phyloP scores from a whole-genome alignment of 1,140 invertebrate genomes.

The Phocides pigmalion region DNA sequence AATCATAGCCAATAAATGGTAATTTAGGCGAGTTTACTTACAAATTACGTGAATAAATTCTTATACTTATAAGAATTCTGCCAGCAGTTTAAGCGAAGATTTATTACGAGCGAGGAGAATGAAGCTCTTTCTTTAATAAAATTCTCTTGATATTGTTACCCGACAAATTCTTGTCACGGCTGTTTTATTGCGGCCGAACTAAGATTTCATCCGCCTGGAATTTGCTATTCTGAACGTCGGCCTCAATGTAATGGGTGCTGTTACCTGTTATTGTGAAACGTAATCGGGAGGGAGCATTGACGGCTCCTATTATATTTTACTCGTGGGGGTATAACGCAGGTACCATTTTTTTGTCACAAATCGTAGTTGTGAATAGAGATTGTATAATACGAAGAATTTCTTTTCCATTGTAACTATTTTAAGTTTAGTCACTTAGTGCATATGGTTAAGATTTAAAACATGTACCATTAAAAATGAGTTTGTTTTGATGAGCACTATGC shows the following conservation, averaged over 20 bases:
- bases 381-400: not conserved
- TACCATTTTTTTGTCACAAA: conserved; percentile 14
- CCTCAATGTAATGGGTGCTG: conserved; percentile 24
- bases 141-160: conserved; percentile 41
- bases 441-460: too few species aligned
- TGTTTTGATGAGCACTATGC: too few species aligned
- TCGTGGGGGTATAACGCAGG: conserved; percentile 13
- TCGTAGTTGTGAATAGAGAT: conserved; percentile 1
- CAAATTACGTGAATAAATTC: conserved; percentile 26
- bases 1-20: conserved; percentile 2
- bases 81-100: conserved; percentile 17
- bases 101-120: conserved; percentile 19
- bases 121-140: conserved; percentile 29
- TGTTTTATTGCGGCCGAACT: conserved; percentile 37
- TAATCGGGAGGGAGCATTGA: conserved; percentile 25
- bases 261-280: conserved; percentile 36
- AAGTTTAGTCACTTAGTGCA: too few species aligned
- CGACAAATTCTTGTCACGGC: conserved; percentile 40
- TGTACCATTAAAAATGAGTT: too few species aligned
- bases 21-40: conserved; percentile 14
- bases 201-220: conserved; percentile 40
- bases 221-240: conserved; percentile 34
- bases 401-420: not conserved
- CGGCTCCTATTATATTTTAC: conserved; percentile 6
- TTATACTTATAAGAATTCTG: conserved; percentile 9